Evolutionary conservation across 2,888 invertebrate genomes (phyloP).

Genomic region (Pandemis corylana): DNA sequence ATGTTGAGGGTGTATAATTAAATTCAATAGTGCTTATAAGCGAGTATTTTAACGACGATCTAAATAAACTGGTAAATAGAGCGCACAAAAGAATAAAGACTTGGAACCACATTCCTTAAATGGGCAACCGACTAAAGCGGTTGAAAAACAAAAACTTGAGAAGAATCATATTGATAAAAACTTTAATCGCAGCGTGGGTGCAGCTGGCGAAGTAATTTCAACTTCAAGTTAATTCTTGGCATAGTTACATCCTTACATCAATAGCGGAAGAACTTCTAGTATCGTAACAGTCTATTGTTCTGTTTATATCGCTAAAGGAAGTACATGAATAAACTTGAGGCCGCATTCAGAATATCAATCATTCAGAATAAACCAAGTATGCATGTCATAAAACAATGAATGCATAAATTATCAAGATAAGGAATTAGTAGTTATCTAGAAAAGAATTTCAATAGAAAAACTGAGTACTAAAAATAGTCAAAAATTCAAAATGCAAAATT

Average conservation of each 20-base stretch:
- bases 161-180: conserved; percentile 16
- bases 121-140: conserved; percentile 34
- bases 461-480: too few relatives aligned
- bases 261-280: conserved; percentile 28
- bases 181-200: conserved; percentile 21
- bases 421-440: not conserved
- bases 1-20: not conserved
- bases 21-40: not conserved
- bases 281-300: conserved; percentile 33
- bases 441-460: not conserved
- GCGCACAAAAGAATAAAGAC: conserved; percentile 24
- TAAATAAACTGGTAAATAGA: conserved; percentile 35
- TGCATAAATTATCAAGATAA: not conserved
- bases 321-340: conserved; percentile 34
- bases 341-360: conserved; percentile 27
- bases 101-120: conserved; percentile 36
- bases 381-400: conserved; percentile 9
- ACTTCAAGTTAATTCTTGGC: conserved; percentile 5
- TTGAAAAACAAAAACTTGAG: conserved; percentile 33
- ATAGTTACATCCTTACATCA: conserved; percentile 15
- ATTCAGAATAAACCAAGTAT: conserved; percentile 20
- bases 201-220: conserved; percentile 14
- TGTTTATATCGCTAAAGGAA: conserved; percentile 30
- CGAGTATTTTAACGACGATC: not conserved
- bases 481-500: too few relatives aligned